Base-by-base conservation (phyloP, 2,797 vertebrate genomes). In the Myotis pilosus region DNA sequence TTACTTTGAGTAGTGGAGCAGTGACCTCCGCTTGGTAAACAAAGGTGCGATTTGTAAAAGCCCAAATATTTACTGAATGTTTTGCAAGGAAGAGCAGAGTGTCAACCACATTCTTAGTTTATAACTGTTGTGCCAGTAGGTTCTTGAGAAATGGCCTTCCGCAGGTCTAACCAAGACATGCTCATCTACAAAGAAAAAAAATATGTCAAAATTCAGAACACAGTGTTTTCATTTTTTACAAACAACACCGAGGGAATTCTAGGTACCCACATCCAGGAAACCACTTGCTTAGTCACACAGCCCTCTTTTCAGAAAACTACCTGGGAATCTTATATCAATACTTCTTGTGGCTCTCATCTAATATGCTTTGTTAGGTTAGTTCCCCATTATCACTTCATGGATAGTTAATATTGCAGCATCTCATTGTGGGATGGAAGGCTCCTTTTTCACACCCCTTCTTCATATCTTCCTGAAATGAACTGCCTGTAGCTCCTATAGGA, bases 61-160 rank as follows among this genome's bases (percentile, higher is more conserved):
- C 90, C 96, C 98, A 98, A 98, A 98, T 98, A 98, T 98, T 98
- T 98, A 97, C 97, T 79, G 66, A 97, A 94, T 92, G 97, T 98
- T 98, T 98, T 98, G 98, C 96, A 98, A 98, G 97, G 93, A 74
- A 97, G 94, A 92, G 93, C 95, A 94, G 86, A 97, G n/a, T 88
- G 28, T 96, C 97, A 96, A 88, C 2, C 4, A 92, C 84, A 88
- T 60, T 96, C 51, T 91, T 93, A 92, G 17, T 51, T 4, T 2
- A 51, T 92, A 76, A 76, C 75, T 80, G 53, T 25, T 62, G 57
- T 83, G 95, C 68, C n/a, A 76, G 7, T 51, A 53, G 15, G 13
- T 96, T 94, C 88, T 64, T 41, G 0, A 95, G 81, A n/a, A 94
- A 91, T 6, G 44, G 80, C 28, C 30, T 91, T 72, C 33, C 57